phyloP scores from a whole-genome alignment of 2,113 vertebrate genomes.

The Aegypius monachus region DNA sequence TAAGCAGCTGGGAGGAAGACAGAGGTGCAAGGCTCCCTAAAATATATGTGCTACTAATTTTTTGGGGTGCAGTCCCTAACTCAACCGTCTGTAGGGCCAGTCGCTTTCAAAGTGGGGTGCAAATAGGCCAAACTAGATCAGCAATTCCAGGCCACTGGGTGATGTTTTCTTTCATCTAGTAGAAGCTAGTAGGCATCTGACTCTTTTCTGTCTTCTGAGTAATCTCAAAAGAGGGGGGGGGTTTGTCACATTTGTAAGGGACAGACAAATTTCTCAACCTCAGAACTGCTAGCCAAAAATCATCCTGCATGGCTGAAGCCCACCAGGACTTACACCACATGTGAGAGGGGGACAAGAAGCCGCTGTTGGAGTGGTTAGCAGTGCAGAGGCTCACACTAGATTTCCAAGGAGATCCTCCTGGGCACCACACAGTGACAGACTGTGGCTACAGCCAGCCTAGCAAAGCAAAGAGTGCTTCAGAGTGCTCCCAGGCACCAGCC shows the following conservation, averaged over 20 bases:
- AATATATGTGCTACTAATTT: neutral
- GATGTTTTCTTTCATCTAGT: neutral
- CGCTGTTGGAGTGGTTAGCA: neutral
- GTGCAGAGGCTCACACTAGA: neutral
- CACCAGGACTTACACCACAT: rapidly evolving
- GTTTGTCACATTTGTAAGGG: neutral
- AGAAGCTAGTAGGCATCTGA: neutral
- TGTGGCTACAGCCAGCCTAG: neutral
- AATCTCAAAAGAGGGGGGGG: neutral
- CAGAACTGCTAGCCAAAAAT: neutral
- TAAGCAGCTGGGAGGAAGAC: neutral
- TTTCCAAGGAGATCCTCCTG: neutral
- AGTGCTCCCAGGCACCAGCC: neutral
- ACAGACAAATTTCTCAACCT: neutral
- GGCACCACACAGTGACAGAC: neutral
- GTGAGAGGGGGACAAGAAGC: neutral
- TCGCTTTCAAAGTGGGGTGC: neutral
- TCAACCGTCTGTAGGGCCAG: neutral
- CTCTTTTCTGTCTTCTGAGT: neutral
- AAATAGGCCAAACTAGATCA: neutral
- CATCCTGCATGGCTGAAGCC: neutral
- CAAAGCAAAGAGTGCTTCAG: neutral
- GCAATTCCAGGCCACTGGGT: neutral
- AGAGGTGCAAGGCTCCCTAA: neutral
- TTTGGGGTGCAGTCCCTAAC: neutral